phyloP scores from a whole-genome alignment of 53 echinoderm and acorn worm genomes.

The Henricia sp. region DNA sequence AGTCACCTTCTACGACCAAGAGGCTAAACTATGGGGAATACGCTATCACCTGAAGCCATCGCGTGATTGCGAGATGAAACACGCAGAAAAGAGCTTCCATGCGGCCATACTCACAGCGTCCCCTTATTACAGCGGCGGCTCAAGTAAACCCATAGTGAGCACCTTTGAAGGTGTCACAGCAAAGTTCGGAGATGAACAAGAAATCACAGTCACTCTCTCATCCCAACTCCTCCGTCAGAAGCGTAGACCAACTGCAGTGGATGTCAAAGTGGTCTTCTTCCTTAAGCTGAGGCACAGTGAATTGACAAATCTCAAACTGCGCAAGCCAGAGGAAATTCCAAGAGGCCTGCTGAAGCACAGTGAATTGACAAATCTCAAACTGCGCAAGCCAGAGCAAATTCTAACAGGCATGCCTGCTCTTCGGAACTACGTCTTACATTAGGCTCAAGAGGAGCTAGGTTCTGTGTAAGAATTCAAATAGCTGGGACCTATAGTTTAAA shows the following conservation, averaged over 20 bases:
- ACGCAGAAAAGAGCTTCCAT: background rate
- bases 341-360: background rate
- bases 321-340: background rate
- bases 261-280: background rate
- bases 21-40: background rate
- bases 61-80: too few relatives aligned
- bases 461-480: too few relatives aligned
- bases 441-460: too few relatives aligned
- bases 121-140: background rate
- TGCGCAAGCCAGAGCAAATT: background rate
- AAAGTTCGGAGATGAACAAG: background rate
- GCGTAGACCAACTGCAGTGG: background rate
- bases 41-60: background rate
- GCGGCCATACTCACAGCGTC: background rate
- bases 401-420: background rate
- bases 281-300: background rate
- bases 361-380: background rate
- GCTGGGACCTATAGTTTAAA: too few relatives aligned
- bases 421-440: too few relatives aligned
- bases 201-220: background rate
- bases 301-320: background rate
- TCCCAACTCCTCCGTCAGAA: background rate
- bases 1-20: background rate
- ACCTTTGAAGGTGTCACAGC: conserved; percentile 1
- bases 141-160: background rate